Evolutionary conservation across 2,888 invertebrate genomes (phyloP).

Genomic region (Agrotis ipsilon): DNA sequence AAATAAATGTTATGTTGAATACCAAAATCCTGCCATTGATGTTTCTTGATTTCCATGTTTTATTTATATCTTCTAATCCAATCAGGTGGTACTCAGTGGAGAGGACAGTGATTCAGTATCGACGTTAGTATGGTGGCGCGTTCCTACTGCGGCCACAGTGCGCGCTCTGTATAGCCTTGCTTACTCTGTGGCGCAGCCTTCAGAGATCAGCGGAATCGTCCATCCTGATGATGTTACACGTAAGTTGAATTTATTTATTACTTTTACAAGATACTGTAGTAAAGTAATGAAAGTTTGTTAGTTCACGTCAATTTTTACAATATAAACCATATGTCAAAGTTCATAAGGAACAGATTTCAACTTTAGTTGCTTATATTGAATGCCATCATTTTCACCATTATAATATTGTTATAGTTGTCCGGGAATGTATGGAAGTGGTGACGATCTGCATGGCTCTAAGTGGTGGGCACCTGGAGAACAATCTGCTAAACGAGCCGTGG

Average conservation of each 20-base stretch:
- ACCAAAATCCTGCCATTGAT: no score
- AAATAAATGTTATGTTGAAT: no score
- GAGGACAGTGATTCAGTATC: constrained; percentile 85
- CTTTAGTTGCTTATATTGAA: no score
- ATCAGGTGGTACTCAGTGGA: constrained; percentile 82
- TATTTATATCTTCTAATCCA: not conserved
- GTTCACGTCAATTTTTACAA: no score
- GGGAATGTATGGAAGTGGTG: constrained; percentile 98
- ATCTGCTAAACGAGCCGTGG: constrained; percentile 94
- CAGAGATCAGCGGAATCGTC: constrained; percentile 82
- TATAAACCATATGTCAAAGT: no score
- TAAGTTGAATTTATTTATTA: constrained; percentile 68
- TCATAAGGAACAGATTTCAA: no score
- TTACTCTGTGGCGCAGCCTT: constrained; percentile 82
- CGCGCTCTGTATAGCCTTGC: constrained; percentile 86
- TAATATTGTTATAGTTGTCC: constrained; percentile 92
- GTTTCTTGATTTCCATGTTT: not conserved
- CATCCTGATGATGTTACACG: constrained; percentile 93
- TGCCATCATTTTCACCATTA: not conserved
- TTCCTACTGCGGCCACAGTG: constrained; percentile 86
- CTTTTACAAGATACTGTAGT: no score
- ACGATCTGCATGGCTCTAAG: constrained; percentile 97
- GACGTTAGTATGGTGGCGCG: constrained; percentile 86
- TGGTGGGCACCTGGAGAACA: constrained; percentile 95
- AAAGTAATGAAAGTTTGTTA: no score